These are phyloP conservation scores for Corythaixoides concolor DNA, from an alignment of 2,113 vertebrate genomes.

Conservation along the genomic window DNA sequence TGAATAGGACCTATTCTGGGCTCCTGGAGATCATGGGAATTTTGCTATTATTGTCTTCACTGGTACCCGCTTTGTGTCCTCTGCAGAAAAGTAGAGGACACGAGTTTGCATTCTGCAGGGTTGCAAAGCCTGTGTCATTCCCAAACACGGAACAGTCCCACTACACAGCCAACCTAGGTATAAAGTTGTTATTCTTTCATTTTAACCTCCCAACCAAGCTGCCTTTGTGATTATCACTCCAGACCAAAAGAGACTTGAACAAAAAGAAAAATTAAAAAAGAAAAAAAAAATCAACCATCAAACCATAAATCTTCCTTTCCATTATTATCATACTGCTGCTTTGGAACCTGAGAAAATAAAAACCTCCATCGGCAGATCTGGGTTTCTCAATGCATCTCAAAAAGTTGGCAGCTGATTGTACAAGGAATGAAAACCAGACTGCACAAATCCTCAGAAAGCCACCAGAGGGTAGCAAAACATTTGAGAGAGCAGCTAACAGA, in stretches of 20 bases:
- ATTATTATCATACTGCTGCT: neutral
- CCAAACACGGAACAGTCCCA: neutral
- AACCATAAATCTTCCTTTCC: neutral
- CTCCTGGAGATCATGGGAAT: neutral
- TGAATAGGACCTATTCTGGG: neutral
- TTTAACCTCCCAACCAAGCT: neutral
- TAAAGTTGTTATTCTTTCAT: neutral
- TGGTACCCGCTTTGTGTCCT: neutral
- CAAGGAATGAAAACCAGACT: neutral
- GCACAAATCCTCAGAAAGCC: conserved; percentile 26
- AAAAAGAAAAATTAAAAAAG: neutral
- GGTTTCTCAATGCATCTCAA: neutral
- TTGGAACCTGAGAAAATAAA: neutral
- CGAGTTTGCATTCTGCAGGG: neutral
- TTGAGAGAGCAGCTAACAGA: neutral
- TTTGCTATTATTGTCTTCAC: neutral
- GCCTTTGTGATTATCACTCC: neutral
- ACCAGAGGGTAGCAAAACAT: conserved; percentile 76
- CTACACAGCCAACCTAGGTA: neutral
- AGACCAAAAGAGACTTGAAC: neutral
- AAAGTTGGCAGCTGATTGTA: neutral
- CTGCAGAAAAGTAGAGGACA: neutral
- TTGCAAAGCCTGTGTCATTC: rapidly evolving
- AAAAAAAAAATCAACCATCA: rapidly evolving
- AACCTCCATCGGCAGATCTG: neutral